Evolutionary conservation across 92 coral and sea anemone species (phyloP).

Genomic region (Paragorgia papillata): DNA sequence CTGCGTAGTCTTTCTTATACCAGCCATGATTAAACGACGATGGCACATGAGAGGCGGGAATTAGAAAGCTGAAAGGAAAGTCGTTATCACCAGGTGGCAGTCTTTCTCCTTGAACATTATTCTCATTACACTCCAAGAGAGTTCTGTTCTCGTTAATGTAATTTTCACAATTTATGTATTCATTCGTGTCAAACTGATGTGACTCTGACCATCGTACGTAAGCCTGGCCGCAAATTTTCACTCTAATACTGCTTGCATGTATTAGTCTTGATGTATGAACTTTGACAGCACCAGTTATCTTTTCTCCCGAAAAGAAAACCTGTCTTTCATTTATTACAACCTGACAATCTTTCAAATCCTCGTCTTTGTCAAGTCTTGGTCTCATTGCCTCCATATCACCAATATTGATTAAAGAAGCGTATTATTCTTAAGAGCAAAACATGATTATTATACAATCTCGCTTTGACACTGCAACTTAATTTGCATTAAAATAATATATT

Average conservation of each 20-base stretch:
- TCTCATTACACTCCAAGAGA: neutral
- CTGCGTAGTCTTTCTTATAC: slow-evolving; percentile 12
- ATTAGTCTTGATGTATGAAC: neutral
- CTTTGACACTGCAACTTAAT: neutral
- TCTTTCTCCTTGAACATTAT: slow-evolving; percentile 2
- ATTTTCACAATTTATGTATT: slow-evolving; percentile 20
- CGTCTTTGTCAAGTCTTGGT: neutral
- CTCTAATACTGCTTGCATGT: slow-evolving; percentile 1
- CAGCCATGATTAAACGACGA: slow-evolving; percentile 27
- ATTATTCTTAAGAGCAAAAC: neutral
- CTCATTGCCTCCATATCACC: neutral
- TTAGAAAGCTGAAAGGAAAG: slow-evolving; percentile 14
- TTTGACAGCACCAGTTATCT: slow-evolving; percentile 15
- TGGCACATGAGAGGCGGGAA: slow-evolving; percentile 23
- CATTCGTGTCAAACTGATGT: slow-evolving; percentile 10
- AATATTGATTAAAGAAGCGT: too few species aligned
- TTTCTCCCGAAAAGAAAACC: slow-evolving; percentile 26
- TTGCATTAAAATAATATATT: neutral
- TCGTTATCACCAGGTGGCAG: slow-evolving; percentile 7
- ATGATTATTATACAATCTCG: neutral
- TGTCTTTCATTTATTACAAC: slow-evolving; percentile 9
- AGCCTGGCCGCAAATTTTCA: slow-evolving; percentile 20
- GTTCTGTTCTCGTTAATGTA: slow-evolving; percentile 14
- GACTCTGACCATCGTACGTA: slow-evolving; percentile 19
- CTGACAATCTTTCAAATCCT: slow-evolving; percentile 2